Conservation (phyloP, 2,113 vertebrate species). For the Diadophis punctatus region DNA sequence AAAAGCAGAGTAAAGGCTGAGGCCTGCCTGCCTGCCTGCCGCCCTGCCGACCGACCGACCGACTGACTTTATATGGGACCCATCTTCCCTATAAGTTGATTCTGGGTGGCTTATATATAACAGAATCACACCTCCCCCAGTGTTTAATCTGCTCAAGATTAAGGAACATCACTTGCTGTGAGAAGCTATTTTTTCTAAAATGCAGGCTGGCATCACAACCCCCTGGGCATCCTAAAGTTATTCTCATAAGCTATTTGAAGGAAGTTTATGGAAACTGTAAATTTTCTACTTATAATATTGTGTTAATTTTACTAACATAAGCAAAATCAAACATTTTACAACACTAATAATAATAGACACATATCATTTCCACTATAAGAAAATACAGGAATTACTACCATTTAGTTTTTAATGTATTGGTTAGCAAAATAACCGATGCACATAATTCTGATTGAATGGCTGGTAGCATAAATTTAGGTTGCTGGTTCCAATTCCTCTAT, state of each 20-base stretch:
- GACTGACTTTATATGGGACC: background rate
- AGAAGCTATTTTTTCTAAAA: background rate
- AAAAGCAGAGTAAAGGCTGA: background rate
- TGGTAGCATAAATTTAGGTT: background rate
- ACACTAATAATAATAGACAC: background rate
- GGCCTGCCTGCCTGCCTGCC: too few relatives aligned
- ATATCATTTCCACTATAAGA: background rate
- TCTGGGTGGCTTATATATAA: background rate
- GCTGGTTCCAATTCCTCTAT: slow-evolving; percentile 4
- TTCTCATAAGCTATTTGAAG: background rate
- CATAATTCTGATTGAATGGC: background rate
- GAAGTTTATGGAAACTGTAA: background rate
- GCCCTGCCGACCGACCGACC: fast-evolving
- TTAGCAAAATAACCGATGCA: background rate
- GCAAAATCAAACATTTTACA: background rate
- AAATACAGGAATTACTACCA: background rate
- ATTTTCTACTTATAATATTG: background rate
- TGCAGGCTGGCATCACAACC: background rate
- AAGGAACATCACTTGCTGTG: background rate
- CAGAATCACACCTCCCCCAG: background rate
- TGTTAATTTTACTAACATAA: background rate
- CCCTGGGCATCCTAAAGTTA: background rate
- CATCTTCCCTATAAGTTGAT: background rate
- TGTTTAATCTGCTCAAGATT: background rate
- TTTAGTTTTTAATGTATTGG: background rate